Conservation (phyloP, 1,140 invertebrate species). For the Camponotus floridanus region DNA sequence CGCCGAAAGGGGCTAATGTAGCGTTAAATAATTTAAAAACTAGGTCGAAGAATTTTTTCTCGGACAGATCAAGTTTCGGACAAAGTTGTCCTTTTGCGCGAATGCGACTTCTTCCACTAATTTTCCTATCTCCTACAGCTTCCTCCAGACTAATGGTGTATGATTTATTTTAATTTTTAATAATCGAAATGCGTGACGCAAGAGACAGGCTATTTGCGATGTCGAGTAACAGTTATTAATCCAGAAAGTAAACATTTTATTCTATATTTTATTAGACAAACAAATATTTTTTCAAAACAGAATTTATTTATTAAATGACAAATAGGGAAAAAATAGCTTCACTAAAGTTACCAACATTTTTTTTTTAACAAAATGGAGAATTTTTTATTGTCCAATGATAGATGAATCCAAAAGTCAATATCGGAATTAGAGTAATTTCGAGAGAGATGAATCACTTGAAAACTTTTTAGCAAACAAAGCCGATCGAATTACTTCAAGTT, state of each 20-base stretch:
- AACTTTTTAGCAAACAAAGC: no score
- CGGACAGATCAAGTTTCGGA: conserved; percentile 29
- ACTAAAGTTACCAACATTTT: not conserved
- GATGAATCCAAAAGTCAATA: not conserved
- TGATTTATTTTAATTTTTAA: conserved; percentile 13
- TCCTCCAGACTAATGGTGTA: not conserved
- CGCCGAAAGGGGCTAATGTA: conserved; percentile 26
- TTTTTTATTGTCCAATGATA: not conserved
- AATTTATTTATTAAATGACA: not conserved
- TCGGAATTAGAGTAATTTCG: no score
- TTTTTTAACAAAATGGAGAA: not conserved
- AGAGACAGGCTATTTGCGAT: not conserved
- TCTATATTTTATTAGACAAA: not conserved
- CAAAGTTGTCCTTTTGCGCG: conserved; percentile 12
- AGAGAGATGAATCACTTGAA: no score
- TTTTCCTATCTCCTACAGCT: conserved; percentile 3
- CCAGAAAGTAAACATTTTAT: not conserved
- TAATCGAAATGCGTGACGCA: not conserved
- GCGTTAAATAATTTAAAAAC: conserved; percentile 60
- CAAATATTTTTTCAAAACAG: not conserved
- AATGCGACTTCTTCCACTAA: conserved; percentile 27
- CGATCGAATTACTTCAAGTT: no score
- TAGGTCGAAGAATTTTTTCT: conserved; percentile 50
- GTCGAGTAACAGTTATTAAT: conserved; percentile 11
- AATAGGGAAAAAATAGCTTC: not conserved